Evolutionary conservation across 2,888 invertebrate genomes (phyloP).

Genomic region (Zelleria hepariella): DNA sequence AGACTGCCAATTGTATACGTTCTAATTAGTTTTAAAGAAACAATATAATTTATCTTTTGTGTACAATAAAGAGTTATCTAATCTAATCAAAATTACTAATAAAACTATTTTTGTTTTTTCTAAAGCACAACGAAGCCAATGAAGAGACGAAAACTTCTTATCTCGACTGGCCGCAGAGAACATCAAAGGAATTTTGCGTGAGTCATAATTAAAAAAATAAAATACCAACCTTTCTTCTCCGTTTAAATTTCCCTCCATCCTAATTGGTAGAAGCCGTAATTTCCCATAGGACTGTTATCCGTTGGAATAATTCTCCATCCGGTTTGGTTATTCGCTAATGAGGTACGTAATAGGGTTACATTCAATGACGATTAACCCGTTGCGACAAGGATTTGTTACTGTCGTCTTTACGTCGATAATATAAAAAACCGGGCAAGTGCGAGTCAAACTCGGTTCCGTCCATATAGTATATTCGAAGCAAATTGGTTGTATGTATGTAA

Average conservation of each 20-base stretch:
- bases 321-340: constrained; percentile 50
- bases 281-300: constrained; percentile 50
- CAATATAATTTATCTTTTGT: too few relatives aligned
- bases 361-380: constrained; percentile 32
- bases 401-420: too few relatives aligned
- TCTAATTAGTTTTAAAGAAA: too few relatives aligned
- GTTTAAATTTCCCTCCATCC: constrained; percentile 9
- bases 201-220: background rate
- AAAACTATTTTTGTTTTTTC: too few relatives aligned
- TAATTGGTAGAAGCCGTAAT: constrained; percentile 64
- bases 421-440: constrained; percentile 38
- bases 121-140: too few relatives aligned
- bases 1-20: too few relatives aligned
- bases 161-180: background rate
- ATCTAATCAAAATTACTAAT: too few relatives aligned
- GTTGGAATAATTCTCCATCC: constrained; percentile 45
- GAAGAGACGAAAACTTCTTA: background rate
- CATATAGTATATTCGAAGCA: too few relatives aligned
- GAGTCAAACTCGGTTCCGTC: too few relatives aligned
- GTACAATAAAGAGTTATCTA: too few relatives aligned
- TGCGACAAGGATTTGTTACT: background rate
- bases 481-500: too few relatives aligned
- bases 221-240: background rate
- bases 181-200: background rate
- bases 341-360: constrained; percentile 38